Percentiles rank a stretch among this genome's conserved stretches.
phyloP scores from a whole-genome alignment of 2,888 invertebrate genomes.

The Pammene fasciana region DNA sequence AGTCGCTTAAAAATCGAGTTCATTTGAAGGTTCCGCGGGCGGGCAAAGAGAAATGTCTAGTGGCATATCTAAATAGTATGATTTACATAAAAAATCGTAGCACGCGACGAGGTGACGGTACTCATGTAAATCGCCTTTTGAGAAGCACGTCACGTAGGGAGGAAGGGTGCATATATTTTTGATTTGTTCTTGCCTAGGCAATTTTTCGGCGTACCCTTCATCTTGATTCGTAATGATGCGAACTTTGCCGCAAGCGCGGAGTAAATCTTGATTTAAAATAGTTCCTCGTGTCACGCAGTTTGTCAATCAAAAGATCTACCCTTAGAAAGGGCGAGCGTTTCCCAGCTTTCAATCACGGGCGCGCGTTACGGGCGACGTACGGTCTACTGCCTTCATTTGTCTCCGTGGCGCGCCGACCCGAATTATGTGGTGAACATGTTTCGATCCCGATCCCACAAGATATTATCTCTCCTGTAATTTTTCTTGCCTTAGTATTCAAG shows the following conservation, averaged over 20 bases:
- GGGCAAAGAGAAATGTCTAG: constrained; percentile 68
- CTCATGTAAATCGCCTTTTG: constrained; percentile 74
- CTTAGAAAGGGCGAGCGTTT: constrained; percentile 54
- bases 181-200: constrained; percentile 79
- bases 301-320: constrained; percentile 46
- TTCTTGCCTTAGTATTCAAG: constrained; percentile 72
- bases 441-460: constrained; percentile 63
- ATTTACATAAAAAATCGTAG: constrained; percentile 82
- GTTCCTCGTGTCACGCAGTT: constrained; percentile 31
- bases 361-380: constrained; percentile 49
- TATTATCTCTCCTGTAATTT: constrained; percentile 73
- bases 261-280: constrained; percentile 40
- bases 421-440: constrained; percentile 66
- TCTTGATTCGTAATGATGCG: constrained; percentile 53
- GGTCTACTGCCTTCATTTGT: constrained; percentile 63
- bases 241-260: constrained; percentile 33
- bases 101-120: constrained; percentile 75
- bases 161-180: constrained; percentile 83
- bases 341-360: constrained; percentile 54
- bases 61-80: constrained; percentile 78
- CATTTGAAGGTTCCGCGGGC: constrained; percentile 57
- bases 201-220: constrained; percentile 70
- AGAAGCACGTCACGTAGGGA: constrained; percentile 75
- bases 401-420: constrained; percentile 59
- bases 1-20: constrained; percentile 62